Evolutionary conservation across 2,888 invertebrate species (phyloP).

Genomic region (Nephrocerus scutellatus): DNA sequence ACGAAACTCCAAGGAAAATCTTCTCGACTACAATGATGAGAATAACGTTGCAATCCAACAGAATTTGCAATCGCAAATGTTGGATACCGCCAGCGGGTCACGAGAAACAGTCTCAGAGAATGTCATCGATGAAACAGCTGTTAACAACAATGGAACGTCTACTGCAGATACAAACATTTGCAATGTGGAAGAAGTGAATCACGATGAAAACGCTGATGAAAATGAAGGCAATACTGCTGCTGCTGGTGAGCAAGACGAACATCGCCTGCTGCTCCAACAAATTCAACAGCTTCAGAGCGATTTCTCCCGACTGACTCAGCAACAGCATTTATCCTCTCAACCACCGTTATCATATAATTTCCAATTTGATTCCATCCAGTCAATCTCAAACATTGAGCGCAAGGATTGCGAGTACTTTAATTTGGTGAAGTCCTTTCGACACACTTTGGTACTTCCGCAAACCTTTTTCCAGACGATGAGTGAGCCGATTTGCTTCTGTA

Average conservation of each 20-base stretch:
- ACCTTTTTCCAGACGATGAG: constrained; percentile 39
- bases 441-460: constrained; percentile 44
- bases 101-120: too few species aligned
- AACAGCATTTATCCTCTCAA: constrained; percentile 27
- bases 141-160: constrained; percentile 16
- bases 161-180: constrained; percentile 1
- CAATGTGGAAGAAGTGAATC: background rate
- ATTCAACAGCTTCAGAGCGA: constrained; percentile 30
- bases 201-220: constrained; percentile 28
- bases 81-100: constrained; percentile 17
- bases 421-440: constrained; percentile 43
- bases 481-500: constrained; percentile 44
- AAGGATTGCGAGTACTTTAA: constrained; percentile 47
- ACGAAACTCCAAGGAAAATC: constrained; percentile 28
- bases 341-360: constrained; percentile 17
- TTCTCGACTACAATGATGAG: constrained; percentile 29
- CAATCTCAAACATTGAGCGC: constrained; percentile 36
- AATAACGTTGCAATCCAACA: constrained; percentile 30
- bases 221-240: constrained; percentile 22
- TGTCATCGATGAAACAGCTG: constrained; percentile 12
- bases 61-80: constrained; percentile 22
- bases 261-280: constrained; percentile 34
- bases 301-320: constrained; percentile 32
- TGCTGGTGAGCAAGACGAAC: constrained; percentile 19
- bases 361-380: constrained; percentile 37